These are phyloP conservation scores for Nibea coibor DNA, from an alignment of 2,113 vertebrate species.

Conservation along the genomic window DNA sequence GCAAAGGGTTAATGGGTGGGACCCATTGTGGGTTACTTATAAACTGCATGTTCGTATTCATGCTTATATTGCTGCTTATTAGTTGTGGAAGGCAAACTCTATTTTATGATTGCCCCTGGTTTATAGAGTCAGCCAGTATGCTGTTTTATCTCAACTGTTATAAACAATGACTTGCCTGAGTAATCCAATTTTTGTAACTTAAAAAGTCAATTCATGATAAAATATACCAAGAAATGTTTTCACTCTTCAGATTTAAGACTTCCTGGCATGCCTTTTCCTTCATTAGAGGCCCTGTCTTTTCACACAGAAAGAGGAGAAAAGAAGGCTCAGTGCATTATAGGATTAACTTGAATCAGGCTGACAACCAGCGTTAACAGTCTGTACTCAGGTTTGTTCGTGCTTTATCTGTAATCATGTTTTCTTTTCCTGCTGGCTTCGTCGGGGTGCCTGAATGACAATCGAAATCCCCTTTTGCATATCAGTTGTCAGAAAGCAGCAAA, in stretches of 20 bases:
- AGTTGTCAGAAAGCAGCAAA: constrained; percentile 43
- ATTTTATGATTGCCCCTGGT: constrained; percentile 17
- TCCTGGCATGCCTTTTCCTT: background rate
- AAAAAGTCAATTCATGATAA: constrained; percentile 36
- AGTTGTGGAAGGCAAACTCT: constrained; percentile 2
- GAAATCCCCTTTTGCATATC: constrained; percentile 58
- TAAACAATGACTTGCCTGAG: constrained; percentile 32
- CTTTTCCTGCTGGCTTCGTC: constrained; percentile 33
- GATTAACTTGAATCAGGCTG: constrained; percentile 47
- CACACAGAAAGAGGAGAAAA: constrained; percentile 36
- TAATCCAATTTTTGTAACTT: constrained; percentile 27
- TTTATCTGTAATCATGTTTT: constrained; percentile 56
- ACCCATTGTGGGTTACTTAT: background rate
- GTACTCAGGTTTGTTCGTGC: constrained; percentile 36
- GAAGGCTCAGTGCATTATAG: constrained; percentile 23
- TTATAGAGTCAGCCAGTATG: background rate
- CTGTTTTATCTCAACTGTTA: constrained; percentile 14
- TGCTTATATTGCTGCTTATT: constrained; percentile 4
- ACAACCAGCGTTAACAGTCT: constrained; percentile 44
- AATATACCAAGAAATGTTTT: constrained; percentile 23
- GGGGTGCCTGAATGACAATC: constrained; percentile 47
- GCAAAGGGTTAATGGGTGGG: constrained; percentile 7
- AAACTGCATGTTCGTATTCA: constrained; percentile 13
- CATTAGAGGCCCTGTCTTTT: constrained; percentile 39
- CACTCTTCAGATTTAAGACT: constrained; percentile 15